Base-by-base conservation (phyloP, 2,888 invertebrate species). In the Ceraclea dissimilis region DNA sequence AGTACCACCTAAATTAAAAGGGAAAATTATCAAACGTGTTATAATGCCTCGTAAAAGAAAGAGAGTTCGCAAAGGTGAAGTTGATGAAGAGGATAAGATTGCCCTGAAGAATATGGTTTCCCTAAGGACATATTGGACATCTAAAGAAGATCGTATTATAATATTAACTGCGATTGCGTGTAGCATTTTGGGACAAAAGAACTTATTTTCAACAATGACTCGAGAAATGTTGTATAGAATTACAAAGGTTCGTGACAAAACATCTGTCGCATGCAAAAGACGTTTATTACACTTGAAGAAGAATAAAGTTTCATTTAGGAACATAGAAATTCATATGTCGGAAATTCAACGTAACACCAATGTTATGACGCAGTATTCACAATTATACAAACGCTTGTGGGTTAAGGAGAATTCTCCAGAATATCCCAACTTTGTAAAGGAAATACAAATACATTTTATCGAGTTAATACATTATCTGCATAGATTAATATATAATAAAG, bases 131-230 rank as follows among this genome's bases (percentile, higher is more conserved):
- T 75, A 76, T 6, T 91, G 89, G 88, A 74, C 78, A 6, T 67
- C 77, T 0, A 73, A 78, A 34, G 90, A 91, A 69, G 89, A 90
- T 69, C 81, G 80, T 47, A 70, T 86, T 54, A 67, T 90, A 2
- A 70, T 86, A 48, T 75, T 89, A 60, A 82, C 84, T 61, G 83
- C 84, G 63, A 82, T 85, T 0, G 84, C 83, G 0, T 76, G 78
- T 60, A 67, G 78, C 56, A 80, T 83, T 62, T 79, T 64, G 56
- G 76, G 67, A 2, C 66, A 67, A 1, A 67, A 69, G 10, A 68
- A 68, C 58, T 71, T 71, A 2, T 70, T 71, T 1, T 76, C 74
- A 54, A 70, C 72, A 0, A 70, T 73, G 0, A 67, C 82, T 1
- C 73, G 85, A 8, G 85, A 85, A 63, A 69, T 82, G 4, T 66